A percentile compares a stretch with the other conserved stretches of the same genome.
phyloP scores from a whole-genome alignment of 2,797 vertebrate genomes.

The Heteromormyrus szaboi region DNA sequence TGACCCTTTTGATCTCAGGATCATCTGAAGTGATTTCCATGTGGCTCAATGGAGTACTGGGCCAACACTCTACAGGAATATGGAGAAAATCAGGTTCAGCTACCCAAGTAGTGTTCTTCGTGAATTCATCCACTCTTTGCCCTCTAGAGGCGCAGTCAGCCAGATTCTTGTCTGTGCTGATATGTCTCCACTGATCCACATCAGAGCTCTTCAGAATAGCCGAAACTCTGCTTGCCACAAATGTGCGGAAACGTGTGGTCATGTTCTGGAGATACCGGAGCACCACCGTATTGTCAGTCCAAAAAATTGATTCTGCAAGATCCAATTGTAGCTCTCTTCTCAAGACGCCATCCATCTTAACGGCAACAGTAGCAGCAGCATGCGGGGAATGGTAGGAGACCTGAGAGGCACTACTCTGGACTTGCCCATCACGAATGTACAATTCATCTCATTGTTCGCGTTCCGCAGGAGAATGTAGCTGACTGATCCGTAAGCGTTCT shows the following conservation, averaged over 20 bases:
- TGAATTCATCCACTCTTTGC: neutral
- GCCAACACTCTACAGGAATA: neutral
- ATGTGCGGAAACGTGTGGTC: neutral
- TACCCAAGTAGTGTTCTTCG: neutral
- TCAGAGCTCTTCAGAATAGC: neutral
- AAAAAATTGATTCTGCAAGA: neutral
- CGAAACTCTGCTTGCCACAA: neutral
- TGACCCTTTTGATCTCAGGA: conserved; percentile 5
- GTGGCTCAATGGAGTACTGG: neutral
- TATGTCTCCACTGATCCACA: neutral
- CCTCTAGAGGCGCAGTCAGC: conserved; percentile 2
- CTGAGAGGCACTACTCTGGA: neutral
- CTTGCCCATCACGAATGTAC: too few species aligned
- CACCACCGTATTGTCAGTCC: conserved; percentile 4
- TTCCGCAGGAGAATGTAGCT: too few species aligned
- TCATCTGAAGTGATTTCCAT: neutral
- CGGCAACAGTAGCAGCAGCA: neutral
- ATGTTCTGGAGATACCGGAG: neutral
- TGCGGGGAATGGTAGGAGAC: neutral
- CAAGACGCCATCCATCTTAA: neutral
- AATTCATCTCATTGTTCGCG: too few species aligned
- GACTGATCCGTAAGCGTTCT: too few species aligned
- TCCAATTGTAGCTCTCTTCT: neutral
- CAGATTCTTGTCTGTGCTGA: conserved; percentile 6
- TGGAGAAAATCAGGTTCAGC: neutral